These are phyloP conservation scores for Chelon labrosus DNA, from an alignment of 2,797 vertebrate species.

Conservation along the genomic window DNA sequence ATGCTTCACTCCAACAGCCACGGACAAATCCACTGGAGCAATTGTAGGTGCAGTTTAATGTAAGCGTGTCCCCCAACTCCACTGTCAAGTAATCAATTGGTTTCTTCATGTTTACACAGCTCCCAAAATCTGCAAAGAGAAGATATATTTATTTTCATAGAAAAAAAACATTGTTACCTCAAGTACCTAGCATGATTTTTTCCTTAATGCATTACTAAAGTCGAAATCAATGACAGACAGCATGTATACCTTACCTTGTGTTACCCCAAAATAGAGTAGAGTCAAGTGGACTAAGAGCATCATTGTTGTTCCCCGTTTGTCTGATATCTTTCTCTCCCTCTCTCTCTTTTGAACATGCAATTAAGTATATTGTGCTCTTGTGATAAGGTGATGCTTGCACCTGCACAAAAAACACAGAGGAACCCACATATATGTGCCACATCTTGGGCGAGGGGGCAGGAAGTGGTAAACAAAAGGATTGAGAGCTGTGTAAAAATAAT, in stretches of 20 bases:
- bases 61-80: conserved; percentile 63
- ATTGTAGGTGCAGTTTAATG: conserved; percentile 81
- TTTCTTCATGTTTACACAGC: conserved; percentile 17
- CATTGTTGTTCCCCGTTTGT: conserved; percentile 48
- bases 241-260: conserved; percentile 70
- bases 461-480: conserved; percentile 66
- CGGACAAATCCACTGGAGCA: conserved; percentile 82
- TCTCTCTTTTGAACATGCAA: conserved; percentile 21
- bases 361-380: conserved; percentile 17
- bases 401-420: conserved; percentile 40
- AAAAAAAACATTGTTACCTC: background rate
- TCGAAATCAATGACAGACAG: background rate
- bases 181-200: background rate
- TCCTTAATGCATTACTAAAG: background rate
- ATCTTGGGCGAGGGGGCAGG: conserved; percentile 51
- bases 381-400: conserved; percentile 47
- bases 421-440: conserved; percentile 26
- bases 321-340: background rate
- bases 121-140: conserved; percentile 69
- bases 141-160: background rate
- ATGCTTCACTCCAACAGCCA: conserved; percentile 71
- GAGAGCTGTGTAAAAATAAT: conserved; percentile 42
- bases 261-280: conserved; percentile 63
- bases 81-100: conserved; percentile 45
- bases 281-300: conserved; percentile 47